phyloP scores from a whole-genome alignment of 2,888 invertebrate species.

The Aphidoletes aphidimyza region DNA sequence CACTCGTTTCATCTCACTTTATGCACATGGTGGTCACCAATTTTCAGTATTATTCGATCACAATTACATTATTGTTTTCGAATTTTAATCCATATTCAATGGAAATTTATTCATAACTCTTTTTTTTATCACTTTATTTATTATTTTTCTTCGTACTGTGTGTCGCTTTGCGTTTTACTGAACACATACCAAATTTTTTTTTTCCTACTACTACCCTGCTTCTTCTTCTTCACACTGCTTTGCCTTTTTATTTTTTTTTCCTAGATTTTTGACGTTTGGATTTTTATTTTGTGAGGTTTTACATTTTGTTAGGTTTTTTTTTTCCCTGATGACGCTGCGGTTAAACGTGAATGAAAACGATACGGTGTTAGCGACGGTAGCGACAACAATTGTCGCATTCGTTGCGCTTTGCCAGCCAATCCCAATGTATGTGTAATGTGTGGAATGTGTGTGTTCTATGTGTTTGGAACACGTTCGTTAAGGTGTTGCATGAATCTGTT shows the following conservation, averaged over 20 bases:
- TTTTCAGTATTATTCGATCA: constrained; percentile 22
- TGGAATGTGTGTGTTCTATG: neutral
- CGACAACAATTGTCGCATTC: neutral
- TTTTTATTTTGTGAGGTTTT: constrained; percentile 34
- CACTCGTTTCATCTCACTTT: neutral
- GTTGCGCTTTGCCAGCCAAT: neutral
- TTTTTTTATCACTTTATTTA: constrained; percentile 28
- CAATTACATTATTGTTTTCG: neutral
- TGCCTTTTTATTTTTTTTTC: constrained; percentile 40
- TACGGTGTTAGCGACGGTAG: neutral
- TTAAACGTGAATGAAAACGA: neutral
- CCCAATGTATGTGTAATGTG: neutral
- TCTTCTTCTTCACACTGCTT: constrained; percentile 6
- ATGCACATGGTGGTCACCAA: neutral
- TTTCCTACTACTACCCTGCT: constrained; percentile 31
- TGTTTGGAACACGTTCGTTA: neutral
- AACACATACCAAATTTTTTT: constrained; percentile 11
- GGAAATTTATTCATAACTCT: neutral
- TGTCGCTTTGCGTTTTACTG: constrained; percentile 30
- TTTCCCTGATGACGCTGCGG: constrained; percentile 10
- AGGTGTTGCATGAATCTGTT: constrained; percentile 4
- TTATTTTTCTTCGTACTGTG: neutral
- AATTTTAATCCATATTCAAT: neutral
- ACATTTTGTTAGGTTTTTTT: constrained; percentile 47
- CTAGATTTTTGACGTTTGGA: constrained; percentile 47